A percentile compares a stretch with the other conserved stretches of the same genome.
Evolutionary conservation across 2,113 vertebrate species (phyloP).

Genomic region (Pao palembangensis): DNA sequence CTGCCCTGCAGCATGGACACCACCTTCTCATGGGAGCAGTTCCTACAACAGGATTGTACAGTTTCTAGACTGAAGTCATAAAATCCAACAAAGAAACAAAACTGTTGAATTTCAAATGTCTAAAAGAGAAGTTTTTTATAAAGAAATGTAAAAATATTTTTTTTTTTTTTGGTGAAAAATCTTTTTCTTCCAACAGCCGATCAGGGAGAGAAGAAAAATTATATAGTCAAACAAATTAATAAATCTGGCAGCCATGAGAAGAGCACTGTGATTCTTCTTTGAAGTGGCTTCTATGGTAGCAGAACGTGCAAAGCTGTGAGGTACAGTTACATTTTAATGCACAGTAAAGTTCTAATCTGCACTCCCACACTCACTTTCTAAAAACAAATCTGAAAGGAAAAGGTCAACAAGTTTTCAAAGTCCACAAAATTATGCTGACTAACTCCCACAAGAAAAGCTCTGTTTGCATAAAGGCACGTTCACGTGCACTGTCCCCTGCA

Average conservation of each 20-base stretch:
- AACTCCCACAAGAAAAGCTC: conserved; percentile 41
- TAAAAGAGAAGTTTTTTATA: neutral
- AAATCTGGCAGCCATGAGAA: conserved; percentile 37
- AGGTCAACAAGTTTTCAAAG: conserved; percentile 39
- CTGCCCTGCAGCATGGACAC: conserved; percentile 99
- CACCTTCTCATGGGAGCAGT: conserved; percentile 98
- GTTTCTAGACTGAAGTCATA: no score
- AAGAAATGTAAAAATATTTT: no score
- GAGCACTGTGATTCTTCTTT: conserved; percentile 10
- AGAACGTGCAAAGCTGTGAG: conserved; percentile 12
- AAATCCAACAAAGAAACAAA: conserved; percentile 2
- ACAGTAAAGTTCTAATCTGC: conserved; percentile 11
- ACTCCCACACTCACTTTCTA: conserved; percentile 29
- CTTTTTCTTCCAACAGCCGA: conserved; percentile 38
- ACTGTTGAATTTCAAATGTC: conserved; percentile 2
- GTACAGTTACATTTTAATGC: neutral
- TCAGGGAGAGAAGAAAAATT: conserved; percentile 29
- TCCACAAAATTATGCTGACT: conserved; percentile 3
- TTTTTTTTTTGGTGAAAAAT: conserved; percentile 13
- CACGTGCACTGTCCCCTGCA: conserved; percentile 14
- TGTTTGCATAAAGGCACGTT: conserved; percentile 35
- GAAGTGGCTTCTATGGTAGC: conserved; percentile 24
- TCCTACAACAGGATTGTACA: conserved; percentile 70
- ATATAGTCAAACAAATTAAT: conserved; percentile 38
- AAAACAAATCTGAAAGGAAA: conserved; percentile 6